These are phyloP conservation scores for Acanthococcus lagerstroemiae DNA, from an alignment of 2,888 invertebrate genomes.

Conservation along the genomic window DNA sequence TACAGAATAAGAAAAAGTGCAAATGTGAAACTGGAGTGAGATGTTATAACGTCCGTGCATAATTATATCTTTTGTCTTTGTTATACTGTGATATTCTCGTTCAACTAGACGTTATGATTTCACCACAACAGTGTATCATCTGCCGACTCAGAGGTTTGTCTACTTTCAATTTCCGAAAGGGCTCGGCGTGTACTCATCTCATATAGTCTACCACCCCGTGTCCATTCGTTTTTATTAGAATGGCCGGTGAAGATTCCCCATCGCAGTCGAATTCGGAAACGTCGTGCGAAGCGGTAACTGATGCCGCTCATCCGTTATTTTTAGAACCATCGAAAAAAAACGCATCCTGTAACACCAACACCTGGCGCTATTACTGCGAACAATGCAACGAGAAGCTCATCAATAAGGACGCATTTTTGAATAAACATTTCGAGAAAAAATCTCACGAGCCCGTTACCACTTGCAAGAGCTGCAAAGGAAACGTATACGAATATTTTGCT, in stretches of 20 bases:
- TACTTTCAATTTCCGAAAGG: too few relatives aligned
- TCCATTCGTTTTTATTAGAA: too few relatives aligned
- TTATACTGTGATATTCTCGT: too few relatives aligned
- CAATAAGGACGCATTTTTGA: conserved; percentile 19
- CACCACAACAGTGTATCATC: too few relatives aligned
- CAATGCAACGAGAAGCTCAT: conserved; percentile 25
- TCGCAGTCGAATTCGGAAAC: background rate
- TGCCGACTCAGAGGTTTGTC: too few relatives aligned
- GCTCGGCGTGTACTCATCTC: too few relatives aligned
- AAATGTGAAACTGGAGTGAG: too few relatives aligned
- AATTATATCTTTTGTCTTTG: too few relatives aligned
- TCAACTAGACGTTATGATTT: too few relatives aligned
- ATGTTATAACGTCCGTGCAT: too few relatives aligned
- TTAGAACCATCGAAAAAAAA: conserved; percentile 12
- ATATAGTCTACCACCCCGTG: too few relatives aligned
- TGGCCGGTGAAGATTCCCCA: background rate
- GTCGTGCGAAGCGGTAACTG: background rate
- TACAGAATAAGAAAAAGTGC: too few relatives aligned
- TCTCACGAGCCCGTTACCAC: conserved; percentile 7
- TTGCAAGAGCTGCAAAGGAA: conserved; percentile 17
- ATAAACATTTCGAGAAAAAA: conserved; percentile 23
- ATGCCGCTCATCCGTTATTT: conserved; percentile 24
- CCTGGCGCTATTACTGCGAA: conserved; percentile 5
- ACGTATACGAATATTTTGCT: conserved; percentile 15
- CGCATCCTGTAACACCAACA: conserved; percentile 1